Evolutionary conservation across 2,113 vertebrate species (phyloP).

Genomic region (Passer montanus): DNA sequence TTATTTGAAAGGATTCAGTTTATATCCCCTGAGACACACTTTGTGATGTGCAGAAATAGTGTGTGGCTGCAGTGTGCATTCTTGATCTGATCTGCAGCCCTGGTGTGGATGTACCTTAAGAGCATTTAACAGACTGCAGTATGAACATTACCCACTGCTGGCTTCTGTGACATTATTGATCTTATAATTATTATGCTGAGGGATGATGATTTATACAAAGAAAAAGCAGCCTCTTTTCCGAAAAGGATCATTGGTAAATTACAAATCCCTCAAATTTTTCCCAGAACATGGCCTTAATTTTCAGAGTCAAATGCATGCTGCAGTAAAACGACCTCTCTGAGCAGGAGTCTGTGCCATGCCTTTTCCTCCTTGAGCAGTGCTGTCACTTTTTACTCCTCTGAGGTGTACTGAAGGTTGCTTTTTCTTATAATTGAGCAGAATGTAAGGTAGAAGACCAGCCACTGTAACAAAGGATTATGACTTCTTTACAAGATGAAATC

Average conservation of each 20-base stretch:
- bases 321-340: neutral
- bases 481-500: neutral
- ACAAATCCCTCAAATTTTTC: neutral
- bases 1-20: neutral
- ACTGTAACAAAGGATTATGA: neutral
- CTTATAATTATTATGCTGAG: neutral
- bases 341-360: neutral
- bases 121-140: neutral
- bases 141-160: neutral
- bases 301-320: neutral
- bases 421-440: neutral
- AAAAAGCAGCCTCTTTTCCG: neutral
- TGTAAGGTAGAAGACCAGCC: neutral
- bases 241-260: neutral
- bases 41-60: neutral
- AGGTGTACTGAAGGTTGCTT: neutral
- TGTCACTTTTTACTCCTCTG: neutral
- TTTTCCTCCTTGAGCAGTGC: neutral
- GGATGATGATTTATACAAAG: neutral
- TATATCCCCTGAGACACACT: neutral
- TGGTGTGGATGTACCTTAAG: neutral
- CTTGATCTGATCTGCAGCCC: neutral
- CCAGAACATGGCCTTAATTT: neutral
- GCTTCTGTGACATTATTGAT: neutral
- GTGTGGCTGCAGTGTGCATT: rapidly evolving